These are phyloP conservation scores for Scleropages formosus DNA, from an alignment of 2,797 vertebrate species.

Conservation along the genomic window DNA sequence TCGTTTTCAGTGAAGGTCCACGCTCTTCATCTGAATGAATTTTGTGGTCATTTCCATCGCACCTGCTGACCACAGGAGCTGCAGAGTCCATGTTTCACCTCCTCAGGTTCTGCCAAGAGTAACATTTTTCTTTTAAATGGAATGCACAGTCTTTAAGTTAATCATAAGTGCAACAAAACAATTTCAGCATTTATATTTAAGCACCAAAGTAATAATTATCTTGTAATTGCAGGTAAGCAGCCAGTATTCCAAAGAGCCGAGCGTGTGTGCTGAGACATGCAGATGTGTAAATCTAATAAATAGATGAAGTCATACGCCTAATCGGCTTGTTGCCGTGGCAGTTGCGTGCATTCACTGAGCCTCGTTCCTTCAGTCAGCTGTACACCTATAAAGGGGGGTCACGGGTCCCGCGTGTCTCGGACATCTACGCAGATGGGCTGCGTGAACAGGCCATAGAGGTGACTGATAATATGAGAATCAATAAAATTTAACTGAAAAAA, in stretches of 20 bases:
- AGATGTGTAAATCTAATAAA: conserved; percentile 44
- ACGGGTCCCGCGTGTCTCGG: background rate
- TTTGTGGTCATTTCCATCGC: too few relatives aligned
- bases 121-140: too few relatives aligned
- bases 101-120: background rate
- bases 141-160: too few relatives aligned
- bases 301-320: conserved; percentile 51
- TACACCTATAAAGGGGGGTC: background rate
- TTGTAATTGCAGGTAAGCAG: background rate
- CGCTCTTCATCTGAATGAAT: too few relatives aligned
- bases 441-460: too few relatives aligned
- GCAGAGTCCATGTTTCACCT: too few relatives aligned
- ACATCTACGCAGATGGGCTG: background rate
- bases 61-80: too few relatives aligned
- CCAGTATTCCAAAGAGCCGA: background rate
- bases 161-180: background rate
- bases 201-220: background rate
- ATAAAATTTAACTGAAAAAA: too few relatives aligned
- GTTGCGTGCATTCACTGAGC: conserved; percentile 45
- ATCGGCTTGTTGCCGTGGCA: conserved; percentile 66
- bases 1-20: too few relatives aligned
- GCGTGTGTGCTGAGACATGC: conserved; percentile 34
- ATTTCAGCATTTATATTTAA: background rate
- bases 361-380: background rate
- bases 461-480: too few relatives aligned